These are phyloP conservation scores for Acanthoscelides obtectus DNA, from an alignment of 2,888 invertebrate species.

Conservation along the genomic window DNA sequence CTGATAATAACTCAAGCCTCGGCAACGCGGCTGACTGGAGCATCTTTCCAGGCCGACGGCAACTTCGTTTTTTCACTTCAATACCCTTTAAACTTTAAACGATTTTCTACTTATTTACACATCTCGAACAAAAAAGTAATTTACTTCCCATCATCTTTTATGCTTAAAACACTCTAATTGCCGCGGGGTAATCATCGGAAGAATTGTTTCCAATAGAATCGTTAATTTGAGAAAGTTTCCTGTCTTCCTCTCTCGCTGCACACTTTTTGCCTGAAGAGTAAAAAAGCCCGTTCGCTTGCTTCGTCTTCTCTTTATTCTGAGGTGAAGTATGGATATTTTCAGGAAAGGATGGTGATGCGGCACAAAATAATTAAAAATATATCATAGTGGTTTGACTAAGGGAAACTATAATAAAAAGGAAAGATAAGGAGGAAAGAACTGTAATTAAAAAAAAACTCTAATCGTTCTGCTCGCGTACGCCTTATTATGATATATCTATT, in stretches of 20 bases:
- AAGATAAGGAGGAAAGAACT: no score
- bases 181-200: constrained; percentile 15
- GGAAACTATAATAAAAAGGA: no score
- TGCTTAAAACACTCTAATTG: constrained; percentile 22
- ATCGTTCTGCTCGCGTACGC: no score
- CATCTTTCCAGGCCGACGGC: not conserved
- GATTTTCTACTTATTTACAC: constrained; percentile 23
- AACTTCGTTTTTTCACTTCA: not conserved
- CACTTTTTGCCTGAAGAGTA: not conserved
- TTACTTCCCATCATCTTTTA: constrained; percentile 14
- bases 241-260: not conserved
- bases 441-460: no score
- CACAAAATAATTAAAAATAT: no score
- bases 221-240: constrained; percentile 12
- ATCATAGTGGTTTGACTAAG: no score
- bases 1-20: not conserved
- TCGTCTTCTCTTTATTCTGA: not conserved
- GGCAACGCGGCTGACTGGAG: not conserved
- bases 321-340: no score
- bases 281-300: not conserved
- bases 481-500: no score
- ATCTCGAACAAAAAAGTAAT: constrained; percentile 19
- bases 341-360: no score
- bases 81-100: constrained; percentile 8
- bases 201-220: constrained; percentile 22